These are phyloP conservation scores for Stenotaenia linearis DNA, from an alignment of 2,888 invertebrate species.

Conservation along the genomic window DNA sequence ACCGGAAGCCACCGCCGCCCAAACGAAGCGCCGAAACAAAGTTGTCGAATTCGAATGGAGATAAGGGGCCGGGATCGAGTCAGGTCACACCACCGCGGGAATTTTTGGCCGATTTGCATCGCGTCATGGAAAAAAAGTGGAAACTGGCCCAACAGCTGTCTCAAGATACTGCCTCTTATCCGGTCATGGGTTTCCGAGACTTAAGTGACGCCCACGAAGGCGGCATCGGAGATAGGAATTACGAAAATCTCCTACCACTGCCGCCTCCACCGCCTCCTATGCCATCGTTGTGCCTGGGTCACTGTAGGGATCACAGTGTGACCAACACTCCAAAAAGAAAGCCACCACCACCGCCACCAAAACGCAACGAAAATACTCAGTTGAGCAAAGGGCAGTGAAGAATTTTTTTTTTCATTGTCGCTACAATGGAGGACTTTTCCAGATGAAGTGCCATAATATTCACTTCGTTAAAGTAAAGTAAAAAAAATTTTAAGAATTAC, in stretches of 20 bases:
- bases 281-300: conserved; percentile 27
- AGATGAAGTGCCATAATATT: conserved; percentile 16
- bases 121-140: conserved; percentile 83
- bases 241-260: conserved; percentile 26
- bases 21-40: conserved; percentile 68
- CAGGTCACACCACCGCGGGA: conserved; percentile 53
- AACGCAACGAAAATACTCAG: conserved; percentile 81
- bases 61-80: conserved; percentile 54
- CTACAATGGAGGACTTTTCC: background rate
- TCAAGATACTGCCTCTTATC: conserved; percentile 73
- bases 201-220: conserved; percentile 36
- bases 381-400: conserved; percentile 44
- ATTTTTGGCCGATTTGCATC: conserved; percentile 79
- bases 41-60: conserved; percentile 52
- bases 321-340: conserved; percentile 49
- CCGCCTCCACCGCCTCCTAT: conserved; percentile 40
- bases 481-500: background rate
- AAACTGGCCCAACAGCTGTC: conserved; percentile 89
- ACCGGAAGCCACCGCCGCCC: conserved; percentile 54
- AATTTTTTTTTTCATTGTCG: background rate
- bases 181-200: conserved; percentile 76
- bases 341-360: conserved; percentile 85
- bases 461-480: conserved; percentile 10
- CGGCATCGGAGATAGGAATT: background rate
- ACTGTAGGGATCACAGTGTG: background rate